Evolutionary conservation across 1,140 invertebrate species (phyloP).

Genomic region (Drosophila teissieri): DNA sequence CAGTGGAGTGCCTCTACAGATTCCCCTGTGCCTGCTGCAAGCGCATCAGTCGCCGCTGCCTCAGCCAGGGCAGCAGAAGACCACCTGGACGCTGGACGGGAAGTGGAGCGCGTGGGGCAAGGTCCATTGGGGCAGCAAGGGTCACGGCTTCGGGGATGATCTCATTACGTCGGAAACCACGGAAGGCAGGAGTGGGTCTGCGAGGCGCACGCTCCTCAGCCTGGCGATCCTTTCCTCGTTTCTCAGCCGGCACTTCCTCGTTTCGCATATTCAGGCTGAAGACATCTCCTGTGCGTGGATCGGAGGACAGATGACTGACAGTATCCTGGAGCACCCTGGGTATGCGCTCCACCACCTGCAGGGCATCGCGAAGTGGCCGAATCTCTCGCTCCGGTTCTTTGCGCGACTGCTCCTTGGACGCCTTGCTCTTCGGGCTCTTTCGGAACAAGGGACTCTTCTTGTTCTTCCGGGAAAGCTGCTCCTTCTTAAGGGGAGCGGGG

Average conservation of each 20-base stretch:
- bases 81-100: conserved; percentile 22
- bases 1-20: neutral
- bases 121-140: conserved; percentile 26
- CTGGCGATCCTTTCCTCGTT: conserved; percentile 21
- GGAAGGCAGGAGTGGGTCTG: conserved; percentile 1
- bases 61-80: conserved; percentile 59
- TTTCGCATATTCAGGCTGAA: conserved; percentile 70
- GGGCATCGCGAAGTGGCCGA: conserved; percentile 54
- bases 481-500: conserved; percentile 49
- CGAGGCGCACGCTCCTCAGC: conserved; percentile 23
- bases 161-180: conserved; percentile 11
- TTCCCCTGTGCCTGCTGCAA: conserved; percentile 26
- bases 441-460: conserved; percentile 30
- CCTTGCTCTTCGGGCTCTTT: conserved; percentile 12
- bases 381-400: conserved; percentile 35
- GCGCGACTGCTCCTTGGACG: conserved; percentile 20
- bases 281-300: conserved; percentile 49
- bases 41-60: conserved; percentile 52
- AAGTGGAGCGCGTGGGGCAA: conserved; percentile 5
- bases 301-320: conserved; percentile 57
- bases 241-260: conserved; percentile 32
- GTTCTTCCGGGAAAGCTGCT: conserved; percentile 11
- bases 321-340: conserved; percentile 69
- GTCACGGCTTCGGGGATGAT: conserved; percentile 32
- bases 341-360: conserved; percentile 69